Conservation (phyloP, 64 coral and sea anemone species). For the Actinia equina region DNA sequence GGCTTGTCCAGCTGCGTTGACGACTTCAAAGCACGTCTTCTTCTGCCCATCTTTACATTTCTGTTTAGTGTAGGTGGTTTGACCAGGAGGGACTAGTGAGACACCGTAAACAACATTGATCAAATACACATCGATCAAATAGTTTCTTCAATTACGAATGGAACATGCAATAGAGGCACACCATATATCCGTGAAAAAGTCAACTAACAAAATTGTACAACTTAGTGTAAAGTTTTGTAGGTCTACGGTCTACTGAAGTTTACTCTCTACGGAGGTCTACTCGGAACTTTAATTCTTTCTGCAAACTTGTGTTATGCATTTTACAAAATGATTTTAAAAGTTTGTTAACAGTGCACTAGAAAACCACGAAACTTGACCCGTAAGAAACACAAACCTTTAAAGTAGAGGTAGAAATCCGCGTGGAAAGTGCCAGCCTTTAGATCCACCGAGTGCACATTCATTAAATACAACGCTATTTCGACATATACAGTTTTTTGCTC, state of each 20-base stretch:
- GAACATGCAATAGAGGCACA: too few species aligned
- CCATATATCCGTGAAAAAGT: too few species aligned
- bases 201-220: too few species aligned
- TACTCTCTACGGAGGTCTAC: not conserved
- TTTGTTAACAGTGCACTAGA: too few species aligned
- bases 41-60: conserved; percentile 95
- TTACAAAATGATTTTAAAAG: too few species aligned
- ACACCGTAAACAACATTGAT: not conserved
- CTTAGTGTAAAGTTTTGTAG: not conserved
- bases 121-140: too few species aligned
- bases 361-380: too few species aligned
- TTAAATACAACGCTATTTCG: conserved; percentile 93
- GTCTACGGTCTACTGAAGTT: not conserved
- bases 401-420: conserved; percentile 97
- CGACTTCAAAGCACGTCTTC: conserved; percentile 94
- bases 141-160: too few species aligned
- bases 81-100: conserved; percentile 80
- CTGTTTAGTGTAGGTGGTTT: conserved; percentile 99
- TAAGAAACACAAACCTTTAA: conserved; percentile 66
- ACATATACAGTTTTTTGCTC: conserved; percentile 99
- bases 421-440: conserved; percentile 96
- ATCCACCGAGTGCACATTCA: conserved; percentile 96
- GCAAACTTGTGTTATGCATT: too few species aligned
- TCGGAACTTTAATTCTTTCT: too few species aligned
- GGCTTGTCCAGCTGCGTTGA: conserved; percentile 97